Conservation (phyloP, 2,113 vertebrate species). For the Drymodes brunneopygia region DNA sequence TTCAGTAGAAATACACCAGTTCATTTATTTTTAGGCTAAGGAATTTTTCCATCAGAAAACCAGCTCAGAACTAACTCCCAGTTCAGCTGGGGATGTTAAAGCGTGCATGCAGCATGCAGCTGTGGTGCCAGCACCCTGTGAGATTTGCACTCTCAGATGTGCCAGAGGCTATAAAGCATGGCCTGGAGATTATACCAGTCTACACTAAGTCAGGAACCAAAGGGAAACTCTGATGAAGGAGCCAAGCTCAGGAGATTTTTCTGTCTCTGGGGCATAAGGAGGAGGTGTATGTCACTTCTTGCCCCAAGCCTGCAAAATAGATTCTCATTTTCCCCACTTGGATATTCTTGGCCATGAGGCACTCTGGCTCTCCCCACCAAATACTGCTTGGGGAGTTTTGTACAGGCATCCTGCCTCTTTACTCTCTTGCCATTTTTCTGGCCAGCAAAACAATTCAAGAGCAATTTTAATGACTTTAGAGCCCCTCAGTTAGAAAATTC, state of each 20-base stretch:
- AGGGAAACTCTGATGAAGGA: neutral
- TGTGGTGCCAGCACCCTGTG: neutral
- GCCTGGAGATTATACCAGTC: neutral
- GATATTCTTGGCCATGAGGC: neutral
- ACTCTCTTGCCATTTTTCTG: neutral
- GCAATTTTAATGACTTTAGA: neutral
- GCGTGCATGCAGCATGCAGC: neutral
- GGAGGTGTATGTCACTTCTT: neutral
- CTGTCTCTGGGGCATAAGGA: neutral
- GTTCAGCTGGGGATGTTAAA: fast-evolving
- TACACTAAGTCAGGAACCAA: neutral
- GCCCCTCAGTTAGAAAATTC: neutral
- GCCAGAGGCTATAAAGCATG: neutral
- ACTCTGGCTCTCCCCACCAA: neutral
- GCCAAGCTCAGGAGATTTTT: neutral
- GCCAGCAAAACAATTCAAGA: neutral
- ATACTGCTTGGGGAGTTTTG: neutral
- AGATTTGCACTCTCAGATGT: neutral
- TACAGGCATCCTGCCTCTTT: neutral
- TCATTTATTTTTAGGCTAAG: neutral
- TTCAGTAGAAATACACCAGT: neutral
- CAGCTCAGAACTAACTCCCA: neutral
- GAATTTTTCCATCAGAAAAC: neutral
- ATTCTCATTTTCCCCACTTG: neutral
- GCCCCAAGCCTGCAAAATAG: neutral